Evolutionary conservation across 2,797 vertebrate species (phyloP), one percentile per base, ranked within the genome.

Genomic region (Neostethus bicornis): DNA sequence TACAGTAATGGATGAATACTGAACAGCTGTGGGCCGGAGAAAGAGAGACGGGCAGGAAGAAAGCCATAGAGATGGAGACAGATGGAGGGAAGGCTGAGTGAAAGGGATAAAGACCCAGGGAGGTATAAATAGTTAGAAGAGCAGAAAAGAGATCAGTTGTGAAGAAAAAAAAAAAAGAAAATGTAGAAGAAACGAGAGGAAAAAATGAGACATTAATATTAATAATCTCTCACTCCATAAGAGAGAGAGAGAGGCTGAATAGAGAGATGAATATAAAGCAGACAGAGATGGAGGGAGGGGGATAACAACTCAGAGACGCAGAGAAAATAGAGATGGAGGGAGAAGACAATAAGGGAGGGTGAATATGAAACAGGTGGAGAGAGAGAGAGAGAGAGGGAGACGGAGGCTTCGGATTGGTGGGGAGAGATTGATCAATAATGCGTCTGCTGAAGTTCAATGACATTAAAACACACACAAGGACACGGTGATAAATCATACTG

Each of bases 1-100:
- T 89, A 88, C 84, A 90, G 85, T 91, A 91, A 92, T 87, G 79
- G 87, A 92, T 88, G 87, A 91, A 89, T 85, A 84, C 86, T 84
- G 86, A 90, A 85, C 86, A 89, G 86, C 84, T 84, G 86, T 83
- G 84, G 75, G 51, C 69, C 14, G 56, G 61, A 62, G 71, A 77
- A 59, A 70, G 53, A 60, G 61, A 62, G 72, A 73, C 50, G 54
- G 35, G 58, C 54, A 61, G 58, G 66, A 39, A 77, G 46, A 69
- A 25, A 76, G 74, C 61, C 74, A 69, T 50, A 16, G 73, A 69
- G 79, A 77, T 62, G 68, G 61, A 77, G 72, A 77, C 59, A 73
- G 64, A 84, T 82, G 74, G 74, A 81, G 72, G 73, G 66, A 80
- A 73, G 69, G 81, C 68, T 75, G 74, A 81, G 54, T 66, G 79